Base-by-base conservation (phyloP, 92 coral and sea anemone species). In the Epizoanthus ramosus region DNA sequence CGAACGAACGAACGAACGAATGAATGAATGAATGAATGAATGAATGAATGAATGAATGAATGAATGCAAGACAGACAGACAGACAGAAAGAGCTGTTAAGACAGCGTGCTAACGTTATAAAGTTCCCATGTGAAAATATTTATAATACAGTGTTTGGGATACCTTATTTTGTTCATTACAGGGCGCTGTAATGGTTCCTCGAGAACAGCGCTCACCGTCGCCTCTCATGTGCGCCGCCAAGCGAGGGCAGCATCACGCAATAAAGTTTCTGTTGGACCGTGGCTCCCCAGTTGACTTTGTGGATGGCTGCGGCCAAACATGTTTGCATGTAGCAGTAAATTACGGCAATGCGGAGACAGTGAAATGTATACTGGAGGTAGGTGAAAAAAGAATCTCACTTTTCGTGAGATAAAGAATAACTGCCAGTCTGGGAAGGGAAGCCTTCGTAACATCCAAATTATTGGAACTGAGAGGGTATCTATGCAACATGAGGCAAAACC, bases 161-260 rank as follows among this genome's bases (percentile, higher is more conserved):
- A 28, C 35, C 25, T 28, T 15, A 63, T 3, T 16, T 8, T 47
- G 43, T 3, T 37, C 43, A 8, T 43, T 25, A 2, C 45, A 93
- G 97, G 97, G 97, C 15, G 94, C 97, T 23, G 75, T 71, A 17
- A 67, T 83, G 14, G 74, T 43, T 37, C 83, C 90, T 1, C 58
- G 67, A 45, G 82, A 84, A 2, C 84, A 33, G 3, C 85, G 83
- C 66, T 41, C 52, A 33, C 87, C 88, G 3, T 87, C 89, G 21
- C 91, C 98, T 10, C 86, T 93, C 9, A 53, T 89, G 89, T 87
- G 92, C 28, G 95, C 98, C 6, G 98, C 92, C 19, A 85, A 91
- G 65, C 81, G 95, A 43, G 86, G 89, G 39, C 90, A 87, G 61
- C 90, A 87, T 69, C 56, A 73, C 31, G 89, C 92, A 1, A 71